Conservation (phyloP, 2,113 vertebrate genomes). For the Sciurus niger region DNA sequence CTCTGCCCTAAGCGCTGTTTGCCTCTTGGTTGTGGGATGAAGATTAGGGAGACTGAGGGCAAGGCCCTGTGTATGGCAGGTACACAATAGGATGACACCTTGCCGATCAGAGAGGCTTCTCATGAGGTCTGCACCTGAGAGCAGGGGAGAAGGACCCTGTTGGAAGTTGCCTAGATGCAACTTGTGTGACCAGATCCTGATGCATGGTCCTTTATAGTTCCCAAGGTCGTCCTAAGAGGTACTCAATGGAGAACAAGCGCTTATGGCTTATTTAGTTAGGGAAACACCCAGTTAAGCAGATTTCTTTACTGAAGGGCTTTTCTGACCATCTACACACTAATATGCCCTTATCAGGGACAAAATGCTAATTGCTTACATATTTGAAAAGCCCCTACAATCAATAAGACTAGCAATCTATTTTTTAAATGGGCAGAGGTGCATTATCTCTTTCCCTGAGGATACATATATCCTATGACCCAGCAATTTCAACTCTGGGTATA, state of each 20-base stretch:
- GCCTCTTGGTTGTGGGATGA: fast-evolving
- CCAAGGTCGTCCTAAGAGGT: not conserved
- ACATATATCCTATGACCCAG: not conserved
- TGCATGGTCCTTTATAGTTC: not conserved
- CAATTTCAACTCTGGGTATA: not conserved
- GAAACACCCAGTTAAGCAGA: not conserved
- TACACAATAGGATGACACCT: fast-evolving
- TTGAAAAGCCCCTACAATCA: not conserved
- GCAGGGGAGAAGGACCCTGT: not conserved
- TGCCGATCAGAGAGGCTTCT: not conserved
- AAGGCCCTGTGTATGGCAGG: too few species aligned
- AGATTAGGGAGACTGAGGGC: not conserved
- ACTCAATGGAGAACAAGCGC: not conserved
- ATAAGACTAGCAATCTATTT: not conserved
- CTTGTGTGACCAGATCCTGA: not conserved
- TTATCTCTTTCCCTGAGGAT: not conserved
- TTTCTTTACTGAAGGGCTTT: not conserved
- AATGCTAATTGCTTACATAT: not conserved
- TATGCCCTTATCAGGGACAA: too few species aligned
- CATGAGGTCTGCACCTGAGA: not conserved
- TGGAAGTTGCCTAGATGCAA: not conserved
- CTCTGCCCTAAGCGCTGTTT: not conserved
- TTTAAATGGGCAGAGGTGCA: not conserved
- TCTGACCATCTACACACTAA: not conserved
- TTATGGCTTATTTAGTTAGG: not conserved